Percentiles rank a stretch among this genome's conserved stretches.
phyloP scores from a whole-genome alignment of 2,797 vertebrate genomes.

The Carcharodon carcharias region DNA sequence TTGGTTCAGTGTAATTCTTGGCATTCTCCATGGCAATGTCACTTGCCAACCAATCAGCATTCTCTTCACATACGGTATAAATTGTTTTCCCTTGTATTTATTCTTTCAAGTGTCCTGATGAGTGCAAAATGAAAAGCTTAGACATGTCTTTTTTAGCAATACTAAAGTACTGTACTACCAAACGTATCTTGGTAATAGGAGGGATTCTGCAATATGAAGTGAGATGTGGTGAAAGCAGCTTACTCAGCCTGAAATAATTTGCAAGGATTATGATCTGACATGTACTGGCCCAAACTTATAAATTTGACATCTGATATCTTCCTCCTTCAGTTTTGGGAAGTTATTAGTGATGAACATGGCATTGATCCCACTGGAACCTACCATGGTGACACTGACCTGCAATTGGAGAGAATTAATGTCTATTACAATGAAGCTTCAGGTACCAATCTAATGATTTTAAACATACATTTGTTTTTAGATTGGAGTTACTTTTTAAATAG shows the following conservation, averaged over 20 bases:
- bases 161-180: too few species aligned
- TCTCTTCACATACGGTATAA: too few species aligned
- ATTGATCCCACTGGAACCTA: slow-evolving; percentile 73
- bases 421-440: slow-evolving; percentile 74
- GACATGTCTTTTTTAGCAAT: too few species aligned
- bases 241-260: not conserved
- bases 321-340: slow-evolving; percentile 67
- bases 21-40: too few species aligned
- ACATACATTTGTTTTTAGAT: not conserved
- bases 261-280: not conserved
- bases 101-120: too few species aligned
- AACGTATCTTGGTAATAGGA: not conserved
- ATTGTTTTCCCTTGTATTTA: too few species aligned
- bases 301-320: not conserved
- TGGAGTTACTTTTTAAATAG: not conserved
- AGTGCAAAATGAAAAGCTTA: too few species aligned
- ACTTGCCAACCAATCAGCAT: too few species aligned
- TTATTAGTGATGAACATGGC: slow-evolving; percentile 73
- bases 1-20: too few species aligned
- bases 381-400: slow-evolving; percentile 71
- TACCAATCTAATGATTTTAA: slow-evolving; percentile 40
- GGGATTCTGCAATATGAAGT: not conserved
- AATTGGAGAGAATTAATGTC: slow-evolving; percentile 74
- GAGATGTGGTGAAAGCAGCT: not conserved
- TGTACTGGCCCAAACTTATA: not conserved